These are phyloP conservation scores for Sus cebifrons DNA, from an alignment of 2,797 vertebrate genomes.

Conservation along the genomic window DNA sequence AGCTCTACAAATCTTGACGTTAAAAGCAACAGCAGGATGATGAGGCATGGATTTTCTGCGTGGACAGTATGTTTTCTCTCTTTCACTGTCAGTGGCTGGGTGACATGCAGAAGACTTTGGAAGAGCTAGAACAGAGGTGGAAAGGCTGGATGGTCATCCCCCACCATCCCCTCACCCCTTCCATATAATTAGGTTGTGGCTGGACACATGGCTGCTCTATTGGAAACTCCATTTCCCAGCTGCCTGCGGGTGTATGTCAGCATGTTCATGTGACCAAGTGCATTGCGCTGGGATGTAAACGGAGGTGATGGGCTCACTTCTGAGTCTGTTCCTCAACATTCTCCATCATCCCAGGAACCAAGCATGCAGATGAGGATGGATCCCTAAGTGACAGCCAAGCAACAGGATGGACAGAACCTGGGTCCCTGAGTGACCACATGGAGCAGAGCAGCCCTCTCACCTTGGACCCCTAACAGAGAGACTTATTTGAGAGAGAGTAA, in stretches of 20 bases:
- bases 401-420: neutral
- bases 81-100: too few species aligned
- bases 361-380: rapidly evolving
- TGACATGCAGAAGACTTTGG: rapidly evolving
- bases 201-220: rapidly evolving
- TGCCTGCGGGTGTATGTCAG: rapidly evolving
- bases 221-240: neutral
- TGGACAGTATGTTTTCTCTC: neutral
- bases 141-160: rapidly evolving
- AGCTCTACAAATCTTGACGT: neutral
- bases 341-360: neutral
- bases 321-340: neutral
- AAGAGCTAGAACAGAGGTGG: neutral
- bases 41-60: neutral
- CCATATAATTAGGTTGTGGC: rapidly evolving
- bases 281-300: rapidly evolving
- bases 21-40: neutral
- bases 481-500: neutral
- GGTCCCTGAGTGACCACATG: neutral
- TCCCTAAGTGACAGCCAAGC: neutral
- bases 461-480: neutral
- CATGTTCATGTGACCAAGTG: neutral
- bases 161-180: too few species aligned
- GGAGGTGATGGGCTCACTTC: neutral
- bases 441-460: neutral